Conservation (phyloP, 2,888 invertebrate species). For the Aspidiotus rigidus region DNA sequence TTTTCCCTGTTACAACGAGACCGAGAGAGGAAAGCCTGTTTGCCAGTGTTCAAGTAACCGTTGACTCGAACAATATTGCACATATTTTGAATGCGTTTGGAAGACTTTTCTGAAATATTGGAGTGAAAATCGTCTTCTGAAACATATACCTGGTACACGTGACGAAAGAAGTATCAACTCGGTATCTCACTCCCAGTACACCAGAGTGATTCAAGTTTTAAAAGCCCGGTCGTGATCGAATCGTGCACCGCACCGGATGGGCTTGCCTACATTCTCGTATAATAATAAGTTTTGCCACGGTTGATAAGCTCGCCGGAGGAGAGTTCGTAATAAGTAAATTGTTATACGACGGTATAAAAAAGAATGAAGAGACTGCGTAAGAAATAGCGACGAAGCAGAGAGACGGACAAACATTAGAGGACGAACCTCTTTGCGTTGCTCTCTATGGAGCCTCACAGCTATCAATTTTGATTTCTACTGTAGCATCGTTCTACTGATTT, state of each 20-base stretch:
- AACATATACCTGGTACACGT: too few species aligned
- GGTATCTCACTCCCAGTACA: not conserved
- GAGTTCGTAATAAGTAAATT: constrained; percentile 29
- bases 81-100: too few species aligned
- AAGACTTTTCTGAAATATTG: too few species aligned
- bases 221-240: constrained; percentile 27
- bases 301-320: constrained; percentile 33
- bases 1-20: too few species aligned
- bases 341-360: constrained; percentile 3
- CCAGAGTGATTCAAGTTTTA: not conserved
- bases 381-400: not conserved
- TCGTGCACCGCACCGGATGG: constrained; percentile 33
- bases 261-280: constrained; percentile 23
- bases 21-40: too few species aligned
- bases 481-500: constrained; percentile 13
- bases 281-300: constrained; percentile 31
- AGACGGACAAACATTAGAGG: not conserved
- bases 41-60: too few species aligned
- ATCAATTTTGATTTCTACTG: constrained; percentile 28
- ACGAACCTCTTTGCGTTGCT: not conserved
- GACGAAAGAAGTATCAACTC: too few species aligned
- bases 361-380: not conserved
- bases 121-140: too few species aligned
- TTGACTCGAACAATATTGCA: too few species aligned
- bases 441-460: constrained; percentile 14